Base-by-base conservation (phyloP, 2,888 invertebrate species). In the Macrosoma leucophasiata region DNA sequence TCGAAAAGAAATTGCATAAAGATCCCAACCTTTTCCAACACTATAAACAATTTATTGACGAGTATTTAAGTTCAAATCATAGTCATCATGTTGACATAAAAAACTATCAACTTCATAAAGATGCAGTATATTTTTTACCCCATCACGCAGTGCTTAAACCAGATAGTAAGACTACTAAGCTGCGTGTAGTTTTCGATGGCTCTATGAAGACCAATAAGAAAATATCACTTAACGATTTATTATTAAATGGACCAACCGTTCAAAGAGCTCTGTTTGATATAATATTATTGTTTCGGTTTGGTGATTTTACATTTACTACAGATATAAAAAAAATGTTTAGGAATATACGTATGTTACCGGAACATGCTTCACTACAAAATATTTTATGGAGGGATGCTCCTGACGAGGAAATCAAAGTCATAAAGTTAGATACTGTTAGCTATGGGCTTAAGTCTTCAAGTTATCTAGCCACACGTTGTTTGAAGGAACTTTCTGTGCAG, bases 321-420 rank as follows among this genome's bases (percentile, higher is more conserved):
- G 48, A 49, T 18, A 47, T 51, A 5, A 43, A 37, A 27, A n/a
- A 28, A 15, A 51, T 51, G 47, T 49, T 48, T 27, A 17, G 48
- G 4, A 28, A 36, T 5, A 32, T 44, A 2, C 1, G 1, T 4
- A 6, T 48, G 8, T 14, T 25, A 7, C 33, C 26, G 1, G 13
- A 17, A 4, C 20, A 33, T 13, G 32, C 33, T n/a, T 38, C 44
- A 8, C 21, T 49, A n/a, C 49, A 52, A 29, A 45, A 46, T 26
- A 43, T 49, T 6, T 8, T 46, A 9, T 47, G 47, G 47, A 9
- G 46, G 5, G 36, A 42, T 13, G 14, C n/a, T 4, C 39, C 36
- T 8, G 9, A 29, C 3, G 27, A 42, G 3, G 4, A 13, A 1
- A 39, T 48, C 3, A 24, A 20, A 21, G 48, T 41, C 25, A 41